Base-by-base conservation (phyloP, 1,140 invertebrate genomes). In the Camponotus floridanus region DNA sequence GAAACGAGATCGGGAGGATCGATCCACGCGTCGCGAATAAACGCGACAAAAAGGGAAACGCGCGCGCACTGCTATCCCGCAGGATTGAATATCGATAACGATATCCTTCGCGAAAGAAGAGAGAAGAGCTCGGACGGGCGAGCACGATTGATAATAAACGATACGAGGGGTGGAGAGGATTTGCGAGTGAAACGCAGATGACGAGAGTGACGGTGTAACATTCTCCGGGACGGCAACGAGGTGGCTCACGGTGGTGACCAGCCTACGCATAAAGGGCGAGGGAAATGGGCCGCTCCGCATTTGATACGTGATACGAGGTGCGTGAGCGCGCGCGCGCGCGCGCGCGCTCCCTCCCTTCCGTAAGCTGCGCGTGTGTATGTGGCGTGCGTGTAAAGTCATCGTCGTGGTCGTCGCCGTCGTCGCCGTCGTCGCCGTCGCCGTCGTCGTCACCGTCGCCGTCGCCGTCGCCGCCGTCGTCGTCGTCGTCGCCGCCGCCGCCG, bases 221-320 rank as follows among this genome's bases (percentile, higher is more conserved):
- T 36, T 51, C 18, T 62, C 21, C 36, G 68, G 55, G 39, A 31
- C 31, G 48, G 36, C 59, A 67, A 26, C 51, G 55, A 59, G 90
- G 88, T 88, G 84, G 85, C 61, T 80, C 61, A 64, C 62, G 59
- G 79, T 64, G 55, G 48, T 68, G 76, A 65, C 61, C 86, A 70
- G 57, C 62, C 65, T 51, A 71, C 65, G 84, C 74, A 88, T 90
- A 90, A 91, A 91, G 89, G 87, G 85, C 87, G 80, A 91, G 51
- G 71, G 74, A 91, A 91, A 91, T 91, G 90, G 90, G 90, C 89
- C 90, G 89, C 85, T 91, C 90, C 89, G 90, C 70, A 71, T 80
- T 91, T 90, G 55, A 80, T 87, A 91, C 89, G 89, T 91, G 90
- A 91, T 91, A 91, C 79, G 86, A 90, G 88, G 90, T 90, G 90